Base-by-base conservation (phyloP, 2,797 vertebrate genomes). In the Centroberyx gerrardi region DNA sequence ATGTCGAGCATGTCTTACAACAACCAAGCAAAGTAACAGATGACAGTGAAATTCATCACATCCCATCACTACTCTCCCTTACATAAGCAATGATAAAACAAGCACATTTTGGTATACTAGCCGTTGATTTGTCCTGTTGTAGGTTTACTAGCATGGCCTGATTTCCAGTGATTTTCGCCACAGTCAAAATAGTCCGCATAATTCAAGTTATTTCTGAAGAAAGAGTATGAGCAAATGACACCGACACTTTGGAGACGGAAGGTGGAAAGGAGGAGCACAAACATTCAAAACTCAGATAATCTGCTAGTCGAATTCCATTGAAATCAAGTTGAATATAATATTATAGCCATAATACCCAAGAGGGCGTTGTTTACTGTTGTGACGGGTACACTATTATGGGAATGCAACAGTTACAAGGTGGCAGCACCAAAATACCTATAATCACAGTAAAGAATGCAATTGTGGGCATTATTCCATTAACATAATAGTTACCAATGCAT, bases 121-220 rank as follows among this genome's bases (percentile, higher is more conserved):
- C 28, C 8, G 48, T 65, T 68, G 71, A 76, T 79, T 33, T 74
- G 72, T 82, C 38, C 55, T 8, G 6, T 56, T 65, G 10, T 52
- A 61, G 4, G 7, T 7, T 33, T 33, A 22, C 22, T 22, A 22
- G 22, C 22, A 22, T 1, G 49, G 56, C 74, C 80, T 87, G 70
- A 88, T 76, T 77, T 83, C 51, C 14, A 31, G 74, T 61, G 72
- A 69, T 83, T 81, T 80, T 48, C 60, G 61, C 60, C 46, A 61
- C 68, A 61, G 62, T 81, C 12, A 52, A 72, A 84, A 85, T 79
- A 70, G 80, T 72, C 65, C 61, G 78, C 59, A 76, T 74, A 51
- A 65, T 78, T 58, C 73, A 62, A 84, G 53, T 74, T 56, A 33
- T 71, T 59, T 78, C 46, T 69, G 61, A 76, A 62, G 59, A 53